Evolutionary conservation across 2,888 invertebrate genomes (phyloP).

Genomic region (Harpagoxenus sublaevis): DNA sequence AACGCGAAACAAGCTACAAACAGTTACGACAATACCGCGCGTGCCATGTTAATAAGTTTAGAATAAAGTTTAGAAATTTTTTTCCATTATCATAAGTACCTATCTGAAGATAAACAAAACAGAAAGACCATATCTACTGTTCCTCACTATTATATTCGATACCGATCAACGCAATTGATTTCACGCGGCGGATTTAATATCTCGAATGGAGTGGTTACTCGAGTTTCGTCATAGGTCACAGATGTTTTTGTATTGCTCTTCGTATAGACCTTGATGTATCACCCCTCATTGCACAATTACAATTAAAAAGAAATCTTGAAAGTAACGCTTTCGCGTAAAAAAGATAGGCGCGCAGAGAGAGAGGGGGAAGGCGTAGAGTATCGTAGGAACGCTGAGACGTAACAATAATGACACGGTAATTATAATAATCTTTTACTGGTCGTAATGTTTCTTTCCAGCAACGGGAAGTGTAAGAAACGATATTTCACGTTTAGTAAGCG

Average conservation of each 20-base stretch:
- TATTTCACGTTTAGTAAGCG: constrained; percentile 15
- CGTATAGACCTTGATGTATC: constrained; percentile 58
- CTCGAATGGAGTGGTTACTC: constrained; percentile 67
- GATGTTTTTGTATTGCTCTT: constrained; percentile 70
- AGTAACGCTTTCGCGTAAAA: constrained; percentile 40
- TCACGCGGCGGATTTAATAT: too few relatives aligned
- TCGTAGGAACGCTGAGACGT: constrained; percentile 50
- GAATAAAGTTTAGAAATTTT: neutral
- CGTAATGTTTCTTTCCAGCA: neutral
- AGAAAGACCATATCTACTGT: neutral
- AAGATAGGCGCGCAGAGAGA: constrained; percentile 57
- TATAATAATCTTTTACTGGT: constrained; percentile 23
- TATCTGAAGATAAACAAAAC: neutral
- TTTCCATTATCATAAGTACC: neutral
- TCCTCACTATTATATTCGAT: neutral
- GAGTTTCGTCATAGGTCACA: constrained; percentile 59
- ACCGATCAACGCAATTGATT: neutral
- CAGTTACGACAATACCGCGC: neutral
- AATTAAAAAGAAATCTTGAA: constrained; percentile 41
- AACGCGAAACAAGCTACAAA: neutral
- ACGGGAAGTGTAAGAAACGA: constrained; percentile 11
- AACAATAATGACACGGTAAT: constrained; percentile 12
- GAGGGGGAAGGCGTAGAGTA: constrained; percentile 29
- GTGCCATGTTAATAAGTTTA: neutral
- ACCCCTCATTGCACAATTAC: constrained; percentile 27